Evolutionary conservation across 2,113 vertebrate genomes (phyloP).

Genomic region (Aldabrachelys gigantea): DNA sequence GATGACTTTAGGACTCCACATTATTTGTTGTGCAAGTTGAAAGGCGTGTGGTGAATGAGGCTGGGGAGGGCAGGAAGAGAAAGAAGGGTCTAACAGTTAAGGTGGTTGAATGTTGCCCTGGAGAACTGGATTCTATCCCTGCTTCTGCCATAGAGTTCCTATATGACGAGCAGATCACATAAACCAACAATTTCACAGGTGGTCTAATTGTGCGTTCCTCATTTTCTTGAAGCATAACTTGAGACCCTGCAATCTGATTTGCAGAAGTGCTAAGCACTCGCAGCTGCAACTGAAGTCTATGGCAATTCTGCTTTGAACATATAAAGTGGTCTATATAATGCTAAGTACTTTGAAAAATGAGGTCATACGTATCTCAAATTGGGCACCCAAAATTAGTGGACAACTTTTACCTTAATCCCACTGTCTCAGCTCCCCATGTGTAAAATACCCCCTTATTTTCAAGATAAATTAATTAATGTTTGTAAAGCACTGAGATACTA

Average conservation of each 20-base stretch:
- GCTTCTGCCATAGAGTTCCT: neutral
- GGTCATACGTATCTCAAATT: neutral
- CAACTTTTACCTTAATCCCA: neutral
- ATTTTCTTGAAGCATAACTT: neutral
- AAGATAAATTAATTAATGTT: neutral
- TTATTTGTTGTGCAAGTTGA: neutral
- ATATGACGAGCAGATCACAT: accelerated
- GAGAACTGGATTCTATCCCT: neutral
- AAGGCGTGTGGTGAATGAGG: neutral
- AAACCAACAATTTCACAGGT: neutral
- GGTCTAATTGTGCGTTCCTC: neutral
- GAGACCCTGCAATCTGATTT: neutral
- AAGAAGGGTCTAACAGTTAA: neutral
- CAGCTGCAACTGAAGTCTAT: neutral
- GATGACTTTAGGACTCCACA: neutral
- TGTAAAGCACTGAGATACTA: slow-evolving; percentile 42
- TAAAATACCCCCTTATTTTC: neutral
- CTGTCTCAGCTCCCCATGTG: neutral
- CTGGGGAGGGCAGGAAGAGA: neutral
- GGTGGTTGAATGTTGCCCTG: neutral
- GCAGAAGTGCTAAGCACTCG: neutral
- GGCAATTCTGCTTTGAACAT: neutral
- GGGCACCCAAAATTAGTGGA: neutral
- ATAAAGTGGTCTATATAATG: neutral
- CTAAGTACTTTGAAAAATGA: neutral